These are phyloP conservation scores for Acanthosepion lycidas DNA, from an alignment of 2,888 invertebrate genomes.

Conservation along the genomic window DNA sequence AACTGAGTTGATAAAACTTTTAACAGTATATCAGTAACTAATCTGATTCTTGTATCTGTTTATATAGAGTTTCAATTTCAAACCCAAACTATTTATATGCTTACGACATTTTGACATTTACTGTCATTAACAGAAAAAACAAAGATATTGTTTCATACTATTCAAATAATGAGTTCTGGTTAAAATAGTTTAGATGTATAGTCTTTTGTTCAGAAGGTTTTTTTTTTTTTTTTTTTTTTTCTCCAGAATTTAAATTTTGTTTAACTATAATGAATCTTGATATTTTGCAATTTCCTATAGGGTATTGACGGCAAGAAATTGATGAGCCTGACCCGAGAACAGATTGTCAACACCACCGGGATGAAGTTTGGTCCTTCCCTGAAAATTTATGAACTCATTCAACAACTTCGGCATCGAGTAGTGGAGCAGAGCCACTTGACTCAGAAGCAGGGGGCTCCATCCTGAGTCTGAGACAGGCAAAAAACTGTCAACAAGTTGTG, in stretches of 20 bases:
- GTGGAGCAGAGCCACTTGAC: not conserved
- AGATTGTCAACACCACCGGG: slow-evolving; percentile 89
- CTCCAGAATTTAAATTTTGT: not conserved
- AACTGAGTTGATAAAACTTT: not conserved
- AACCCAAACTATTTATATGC: no score
- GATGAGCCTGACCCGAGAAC: slow-evolving; percentile 88
- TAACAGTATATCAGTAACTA: no score
- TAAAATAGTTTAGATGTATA: no score
- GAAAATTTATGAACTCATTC: slow-evolving; percentile 93
- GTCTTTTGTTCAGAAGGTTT: no score
- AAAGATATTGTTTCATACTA: no score
- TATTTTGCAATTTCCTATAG: slow-evolving; percentile 60
- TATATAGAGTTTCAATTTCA: no score
- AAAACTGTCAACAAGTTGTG: not conserved
- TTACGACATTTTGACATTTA: no score
- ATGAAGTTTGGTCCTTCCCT: slow-evolving; percentile 96
- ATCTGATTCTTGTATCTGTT: no score
- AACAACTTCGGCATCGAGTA: slow-evolving; percentile 83
- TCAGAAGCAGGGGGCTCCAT: not conserved
- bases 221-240: not conserved
- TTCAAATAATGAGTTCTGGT: no score
- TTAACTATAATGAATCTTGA: not conserved
- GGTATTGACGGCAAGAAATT: slow-evolving; percentile 76
- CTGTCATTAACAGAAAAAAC: no score
- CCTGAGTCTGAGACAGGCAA: not conserved